A percentile compares a stretch with the other conserved stretches of the same genome.
Conservation (phyloP, 2,113 vertebrate genomes). For the Rhinoptilus africanus region DNA sequence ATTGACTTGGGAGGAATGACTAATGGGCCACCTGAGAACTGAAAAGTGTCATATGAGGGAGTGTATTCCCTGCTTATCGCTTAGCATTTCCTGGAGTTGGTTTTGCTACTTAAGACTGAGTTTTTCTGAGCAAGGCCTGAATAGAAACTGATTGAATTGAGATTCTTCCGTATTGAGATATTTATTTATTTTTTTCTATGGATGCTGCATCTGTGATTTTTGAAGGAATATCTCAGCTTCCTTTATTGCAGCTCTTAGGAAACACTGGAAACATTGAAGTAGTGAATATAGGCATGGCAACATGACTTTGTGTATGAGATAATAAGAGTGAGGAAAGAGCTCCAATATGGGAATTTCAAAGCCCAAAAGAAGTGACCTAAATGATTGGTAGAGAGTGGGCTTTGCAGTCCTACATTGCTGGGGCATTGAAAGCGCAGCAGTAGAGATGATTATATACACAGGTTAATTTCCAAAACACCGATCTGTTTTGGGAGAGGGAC, state of each 20-base stretch:
- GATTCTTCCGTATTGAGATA: background rate
- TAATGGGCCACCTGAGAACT: conserved; percentile 21
- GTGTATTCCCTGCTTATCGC: background rate
- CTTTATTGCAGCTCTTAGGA: background rate
- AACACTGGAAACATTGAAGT: background rate
- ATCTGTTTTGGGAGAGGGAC: background rate
- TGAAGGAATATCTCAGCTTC: background rate
- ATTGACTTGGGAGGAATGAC: background rate
- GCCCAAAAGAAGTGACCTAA: background rate
- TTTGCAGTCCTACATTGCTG: background rate
- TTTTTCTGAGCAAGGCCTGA: conserved; percentile 13
- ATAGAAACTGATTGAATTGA: conserved; percentile 41
- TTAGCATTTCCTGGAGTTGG: background rate
- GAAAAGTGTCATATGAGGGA: background rate
- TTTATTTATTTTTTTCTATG: background rate
- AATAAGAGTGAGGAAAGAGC: background rate
- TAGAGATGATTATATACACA: accelerated
- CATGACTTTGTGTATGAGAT: background rate
- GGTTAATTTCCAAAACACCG: background rate
- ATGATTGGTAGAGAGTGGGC: too few relatives aligned
- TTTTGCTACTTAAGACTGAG: background rate
- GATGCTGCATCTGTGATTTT: conserved; percentile 6
- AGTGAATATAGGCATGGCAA: background rate
- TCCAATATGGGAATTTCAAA: background rate
- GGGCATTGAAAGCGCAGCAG: background rate